phyloP scores from a whole-genome alignment of 2,888 invertebrate species.

The Lasioglossum zephyrum region DNA sequence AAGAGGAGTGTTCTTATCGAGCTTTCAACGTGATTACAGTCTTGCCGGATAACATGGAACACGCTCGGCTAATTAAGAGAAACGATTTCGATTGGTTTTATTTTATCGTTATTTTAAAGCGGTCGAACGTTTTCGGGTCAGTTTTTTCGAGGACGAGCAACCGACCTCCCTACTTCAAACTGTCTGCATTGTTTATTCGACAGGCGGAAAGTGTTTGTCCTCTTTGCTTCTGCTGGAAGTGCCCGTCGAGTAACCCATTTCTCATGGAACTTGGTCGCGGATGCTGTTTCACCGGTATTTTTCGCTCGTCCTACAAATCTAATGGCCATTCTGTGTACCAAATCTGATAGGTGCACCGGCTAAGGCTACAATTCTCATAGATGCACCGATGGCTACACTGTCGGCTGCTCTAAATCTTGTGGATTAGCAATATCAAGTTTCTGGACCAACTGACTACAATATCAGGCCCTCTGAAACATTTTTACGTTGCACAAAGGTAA shows the following conservation, averaged over 20 bases:
- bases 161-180: not conserved
- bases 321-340: not conserved
- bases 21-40: constrained; percentile 23
- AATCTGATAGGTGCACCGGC: not conserved
- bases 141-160: not conserved
- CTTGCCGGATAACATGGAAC: not conserved
- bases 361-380: not conserved
- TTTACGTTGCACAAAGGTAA: too few species aligned
- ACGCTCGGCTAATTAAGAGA: constrained; percentile 10
- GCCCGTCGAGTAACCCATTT: not conserved
- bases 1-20: not conserved
- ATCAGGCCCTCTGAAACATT: too few species aligned
- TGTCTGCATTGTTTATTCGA: constrained; percentile 16
- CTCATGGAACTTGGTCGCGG: not conserved
- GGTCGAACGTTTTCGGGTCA: constrained; percentile 25
- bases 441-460: too few species aligned
- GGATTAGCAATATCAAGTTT: not conserved
- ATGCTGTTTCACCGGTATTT: not conserved
- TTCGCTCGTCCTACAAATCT: constrained; percentile 2
- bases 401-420: not conserved
- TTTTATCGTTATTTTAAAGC: not conserved
- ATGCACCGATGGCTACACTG: not conserved
- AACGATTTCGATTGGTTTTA: constrained; percentile 2
- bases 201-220: constrained; percentile 9
- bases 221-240: not conserved